Percentiles rank a stretch among this genome's conserved stretches.
Evolutionary conservation across 2,113 vertebrate species (phyloP).

Genomic region (Glaucidium brasilianum): DNA sequence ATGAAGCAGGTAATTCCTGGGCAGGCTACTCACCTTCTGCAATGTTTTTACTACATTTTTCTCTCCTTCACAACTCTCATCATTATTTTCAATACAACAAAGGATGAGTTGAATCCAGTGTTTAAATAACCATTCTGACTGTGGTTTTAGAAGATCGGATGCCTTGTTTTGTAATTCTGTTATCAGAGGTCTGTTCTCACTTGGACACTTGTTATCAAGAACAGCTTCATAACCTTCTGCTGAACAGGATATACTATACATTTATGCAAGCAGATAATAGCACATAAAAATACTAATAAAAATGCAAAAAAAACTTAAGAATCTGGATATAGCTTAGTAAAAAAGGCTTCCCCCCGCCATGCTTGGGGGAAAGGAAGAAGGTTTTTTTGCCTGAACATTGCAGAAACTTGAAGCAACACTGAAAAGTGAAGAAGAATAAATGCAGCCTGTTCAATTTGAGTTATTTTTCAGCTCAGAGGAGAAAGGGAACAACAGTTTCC

Average conservation of each 20-base stretch:
- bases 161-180: neutral
- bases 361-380: rapidly evolving
- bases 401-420: neutral
- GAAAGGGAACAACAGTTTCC: neutral
- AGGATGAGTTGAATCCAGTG: neutral
- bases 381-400: neutral
- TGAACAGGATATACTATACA: neutral
- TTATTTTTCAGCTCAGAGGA: neutral
- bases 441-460: rapidly evolving
- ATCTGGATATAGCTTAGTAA: neutral
- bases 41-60: neutral
- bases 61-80: neutral
- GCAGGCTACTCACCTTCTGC: neutral
- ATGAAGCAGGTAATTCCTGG: neutral
- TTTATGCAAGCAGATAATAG: neutral
- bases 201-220: neutral
- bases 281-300: neutral
- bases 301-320: neutral
- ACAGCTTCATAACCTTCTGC: neutral
- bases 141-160: neutral
- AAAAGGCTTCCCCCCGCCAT: neutral
- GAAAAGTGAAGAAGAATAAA: neutral
- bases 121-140: neutral
- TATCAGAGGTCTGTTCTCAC: neutral
- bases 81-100: neutral